phyloP scores from a whole-genome alignment of 1,140 invertebrate species.

The Grapholita molesta region DNA sequence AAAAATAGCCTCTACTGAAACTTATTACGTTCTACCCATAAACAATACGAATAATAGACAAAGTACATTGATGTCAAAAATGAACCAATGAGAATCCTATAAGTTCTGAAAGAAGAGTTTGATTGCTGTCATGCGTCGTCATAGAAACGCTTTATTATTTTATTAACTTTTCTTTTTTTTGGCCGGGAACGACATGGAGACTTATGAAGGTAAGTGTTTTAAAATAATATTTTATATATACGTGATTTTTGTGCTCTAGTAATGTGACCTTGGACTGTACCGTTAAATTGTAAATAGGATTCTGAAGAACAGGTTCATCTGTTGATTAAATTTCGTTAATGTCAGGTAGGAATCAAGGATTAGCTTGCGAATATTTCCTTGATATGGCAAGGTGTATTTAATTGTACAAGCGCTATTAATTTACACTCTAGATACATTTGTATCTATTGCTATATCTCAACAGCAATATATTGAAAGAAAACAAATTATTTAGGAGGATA shows the following conservation, averaged over 20 bases:
- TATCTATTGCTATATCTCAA: neutral
- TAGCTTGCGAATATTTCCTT: neutral
- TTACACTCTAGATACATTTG: neutral
- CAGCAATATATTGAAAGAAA: neutral
- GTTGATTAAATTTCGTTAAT: neutral
- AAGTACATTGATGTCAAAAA: slow-evolving; percentile 12
- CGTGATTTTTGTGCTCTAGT: neutral
- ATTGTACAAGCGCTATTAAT: neutral
- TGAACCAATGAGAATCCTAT: slow-evolving; percentile 45
- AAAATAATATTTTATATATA: slow-evolving; percentile 33
- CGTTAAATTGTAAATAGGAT: neutral
- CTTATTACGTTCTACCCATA: neutral
- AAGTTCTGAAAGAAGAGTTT: slow-evolving; percentile 31
- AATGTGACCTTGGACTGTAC: neutral
- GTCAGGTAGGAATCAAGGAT: neutral
- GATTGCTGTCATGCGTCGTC: slow-evolving; percentile 72
- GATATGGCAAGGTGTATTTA: neutral
- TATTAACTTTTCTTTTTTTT: slow-evolving; percentile 70
- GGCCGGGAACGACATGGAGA: slow-evolving; percentile 68
- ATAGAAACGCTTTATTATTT: slow-evolving; percentile 73
- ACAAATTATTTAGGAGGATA: neutral
- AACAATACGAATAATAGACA: slow-evolving; percentile 3
- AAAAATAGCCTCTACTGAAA: too few relatives aligned
- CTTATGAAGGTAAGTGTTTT: slow-evolving; percentile 64
- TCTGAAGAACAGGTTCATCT: slow-evolving; percentile 40